These are phyloP conservation scores for Limnephilus auricula DNA, from an alignment of 2,888 invertebrate species.

Conservation along the genomic window DNA sequence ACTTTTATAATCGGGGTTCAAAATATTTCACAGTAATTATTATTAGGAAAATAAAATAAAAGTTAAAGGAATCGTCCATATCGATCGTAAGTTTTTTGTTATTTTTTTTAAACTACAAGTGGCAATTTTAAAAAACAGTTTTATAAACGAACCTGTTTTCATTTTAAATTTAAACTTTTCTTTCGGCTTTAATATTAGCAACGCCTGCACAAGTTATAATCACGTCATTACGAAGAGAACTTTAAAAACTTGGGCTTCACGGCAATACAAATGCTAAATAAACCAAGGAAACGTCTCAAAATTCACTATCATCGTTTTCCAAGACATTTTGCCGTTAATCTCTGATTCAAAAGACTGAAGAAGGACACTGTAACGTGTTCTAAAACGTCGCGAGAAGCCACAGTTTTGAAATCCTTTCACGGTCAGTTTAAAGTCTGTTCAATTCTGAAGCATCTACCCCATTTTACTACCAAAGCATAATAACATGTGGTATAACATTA, in stretches of 20 bases:
- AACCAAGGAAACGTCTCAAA: no score
- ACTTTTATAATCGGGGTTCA: not conserved
- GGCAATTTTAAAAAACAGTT: no score
- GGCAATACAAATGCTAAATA: not conserved
- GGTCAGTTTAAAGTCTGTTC: not conserved
- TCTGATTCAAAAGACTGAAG: not conserved
- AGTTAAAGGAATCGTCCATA: not conserved
- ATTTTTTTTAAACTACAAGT: not conserved
- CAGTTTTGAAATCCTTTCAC: not conserved
- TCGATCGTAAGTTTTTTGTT: not conserved
- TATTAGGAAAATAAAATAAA: not conserved
- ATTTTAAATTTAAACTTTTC: not conserved
- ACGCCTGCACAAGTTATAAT: slow-evolving; percentile 2
- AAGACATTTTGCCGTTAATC: not conserved
- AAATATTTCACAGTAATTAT: not conserved
- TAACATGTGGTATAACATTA: not conserved
- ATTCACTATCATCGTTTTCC: not conserved
- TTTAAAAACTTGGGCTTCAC: not conserved
- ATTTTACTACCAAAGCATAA: not conserved
- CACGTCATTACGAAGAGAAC: not conserved
- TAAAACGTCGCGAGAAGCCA: not conserved
- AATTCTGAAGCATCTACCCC: slow-evolving; percentile 18
- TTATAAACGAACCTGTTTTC: not conserved
- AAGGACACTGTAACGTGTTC: not conserved
- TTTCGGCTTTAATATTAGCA: not conserved